phyloP scores from a whole-genome alignment of 2,888 invertebrate species.

The Ophioninae sp. region DNA sequence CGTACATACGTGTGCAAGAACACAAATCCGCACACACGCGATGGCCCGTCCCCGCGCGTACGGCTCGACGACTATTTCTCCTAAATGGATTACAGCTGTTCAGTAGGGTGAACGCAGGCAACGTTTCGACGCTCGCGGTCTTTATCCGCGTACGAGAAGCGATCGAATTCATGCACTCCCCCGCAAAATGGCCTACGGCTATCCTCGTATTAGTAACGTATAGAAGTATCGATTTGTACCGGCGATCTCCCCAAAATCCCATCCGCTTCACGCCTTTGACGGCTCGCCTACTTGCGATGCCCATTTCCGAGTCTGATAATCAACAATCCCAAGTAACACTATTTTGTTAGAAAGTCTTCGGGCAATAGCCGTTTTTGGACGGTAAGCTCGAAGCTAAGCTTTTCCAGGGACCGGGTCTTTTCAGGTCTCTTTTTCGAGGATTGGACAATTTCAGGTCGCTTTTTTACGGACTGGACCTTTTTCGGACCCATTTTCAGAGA shows the following conservation, averaged over 20 bases:
- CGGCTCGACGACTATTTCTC: constrained; percentile 47
- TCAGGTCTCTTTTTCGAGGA: too few species aligned
- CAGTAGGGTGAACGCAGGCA: constrained; percentile 51
- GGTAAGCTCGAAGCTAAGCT: neutral
- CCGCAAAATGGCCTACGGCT: constrained; percentile 11
- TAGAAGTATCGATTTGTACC: constrained; percentile 49
- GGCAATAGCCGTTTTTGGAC: neutral
- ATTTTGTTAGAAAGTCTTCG: constrained; percentile 27
- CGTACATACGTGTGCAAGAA: neutral
- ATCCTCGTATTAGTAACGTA: constrained; percentile 15
- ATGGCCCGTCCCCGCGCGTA: neutral
- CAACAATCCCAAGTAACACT: constrained; percentile 1
- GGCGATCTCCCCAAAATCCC: constrained; percentile 23
- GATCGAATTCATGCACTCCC: constrained; percentile 53
- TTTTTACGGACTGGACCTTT: too few species aligned
- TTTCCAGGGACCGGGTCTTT: neutral
- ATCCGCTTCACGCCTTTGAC: neutral
- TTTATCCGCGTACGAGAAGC: constrained; percentile 56
- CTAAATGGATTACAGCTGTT: constrained; percentile 63
- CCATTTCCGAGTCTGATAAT: neutral
- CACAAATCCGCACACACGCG: constrained; percentile 4
- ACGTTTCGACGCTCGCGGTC: constrained; percentile 58
- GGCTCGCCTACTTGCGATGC: neutral
- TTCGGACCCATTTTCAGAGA: too few species aligned
- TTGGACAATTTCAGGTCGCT: too few species aligned